Evolutionary conservation across 1,140 invertebrate genomes (phyloP), one percentile per base, ranked within the genome.

Genomic region (Muscidifurax raptorellus): DNA sequence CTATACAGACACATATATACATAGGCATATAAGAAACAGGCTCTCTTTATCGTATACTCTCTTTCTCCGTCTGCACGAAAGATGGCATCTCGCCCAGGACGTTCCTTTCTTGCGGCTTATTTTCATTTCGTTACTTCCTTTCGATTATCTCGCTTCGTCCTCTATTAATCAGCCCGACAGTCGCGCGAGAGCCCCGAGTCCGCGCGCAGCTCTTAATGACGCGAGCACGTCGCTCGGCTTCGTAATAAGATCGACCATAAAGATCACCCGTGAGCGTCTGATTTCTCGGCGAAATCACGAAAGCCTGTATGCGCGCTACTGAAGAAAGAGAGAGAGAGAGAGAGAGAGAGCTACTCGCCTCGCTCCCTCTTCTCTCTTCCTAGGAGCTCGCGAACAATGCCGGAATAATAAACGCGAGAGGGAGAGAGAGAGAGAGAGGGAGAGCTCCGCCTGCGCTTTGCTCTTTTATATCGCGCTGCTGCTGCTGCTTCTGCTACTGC

Each of bases 91-190:
- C 85, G 66, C 76, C 77, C 76, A 66, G 80, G 86, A 85, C 88
- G 77, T 86, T 83, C 79, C 79, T 78, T 86, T 67, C 74, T 67
- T 30, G 47, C 36, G 71, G 67, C 77, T 80, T 71, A 85, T 77
- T 81, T 82, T 82, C 83, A 87, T 89, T 90, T 89, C 87, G 89
- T 90, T 91, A 90, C 92, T 92, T 93, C 91, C 92, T 92, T 92
- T 93, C 91, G 91, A 92, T 92, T 92, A 92, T 92, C 92, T 92
- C 89, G 72, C 32, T 28, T 90, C 90, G 89, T 92, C 91, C 90
- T 91, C 91, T 92, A 92, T 92, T 92, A 92, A 92, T 92, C 92
- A 92, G 91, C 74, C 88, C 90, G 90, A 91, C 91, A 91, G 90
- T 92, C 90, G 85, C 88, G 87, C 52, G 52, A n/a, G 6, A n/a